Evolutionary conservation across 2,888 invertebrate genomes (phyloP), one percentile per base, ranked within the genome.

Genomic region (Odontothrips loti): DNA sequence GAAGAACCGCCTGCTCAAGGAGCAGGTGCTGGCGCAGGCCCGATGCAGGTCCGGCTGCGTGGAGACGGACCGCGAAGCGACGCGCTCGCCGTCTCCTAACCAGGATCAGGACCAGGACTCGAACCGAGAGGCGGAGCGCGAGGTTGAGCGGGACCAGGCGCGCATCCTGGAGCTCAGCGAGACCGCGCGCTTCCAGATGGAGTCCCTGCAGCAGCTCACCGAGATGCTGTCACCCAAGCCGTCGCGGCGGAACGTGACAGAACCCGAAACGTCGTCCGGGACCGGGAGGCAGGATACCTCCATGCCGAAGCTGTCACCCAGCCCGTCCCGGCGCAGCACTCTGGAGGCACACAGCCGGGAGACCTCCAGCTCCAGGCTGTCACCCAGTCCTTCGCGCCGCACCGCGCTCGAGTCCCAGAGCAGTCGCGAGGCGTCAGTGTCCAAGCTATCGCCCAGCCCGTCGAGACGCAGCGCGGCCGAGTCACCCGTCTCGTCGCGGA

Each of bases 121-220:
- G 29, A 20, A 63, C 58, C 82, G 87, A 58, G 84, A 84, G 27
- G 86, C 87, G 0, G 86, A 86, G 80, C 68, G 58, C 58, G 58
- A 58, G 58, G 58, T 81, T 79, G 80, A 81, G 84, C 85, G 86
- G 82, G 86, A 87, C 83, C 86, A 80, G 3, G 43, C 51, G 80
- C 23, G 51, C 51, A 80, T 58, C 58, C 51, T 34, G 51, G 48
- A 80, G 80, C 43, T 51, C 0, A 63, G 43, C 27, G 68, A 75
- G 68, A 75, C 68, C 23, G 68, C 68, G 23, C 23, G 68, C 23
- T 27, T 27, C 68, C 68, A 75, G 68, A 75, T 75, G 68, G 68
- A 75, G 68, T 75, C 68, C 68, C 68, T 75, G 68, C 68, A 75
- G 68, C 68, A 75, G 68, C 68, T 75, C 68, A 75, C 68, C 68